Evolutionary conservation across 2,113 vertebrate genomes (phyloP).

Genomic region (Mirza zaza): DNA sequence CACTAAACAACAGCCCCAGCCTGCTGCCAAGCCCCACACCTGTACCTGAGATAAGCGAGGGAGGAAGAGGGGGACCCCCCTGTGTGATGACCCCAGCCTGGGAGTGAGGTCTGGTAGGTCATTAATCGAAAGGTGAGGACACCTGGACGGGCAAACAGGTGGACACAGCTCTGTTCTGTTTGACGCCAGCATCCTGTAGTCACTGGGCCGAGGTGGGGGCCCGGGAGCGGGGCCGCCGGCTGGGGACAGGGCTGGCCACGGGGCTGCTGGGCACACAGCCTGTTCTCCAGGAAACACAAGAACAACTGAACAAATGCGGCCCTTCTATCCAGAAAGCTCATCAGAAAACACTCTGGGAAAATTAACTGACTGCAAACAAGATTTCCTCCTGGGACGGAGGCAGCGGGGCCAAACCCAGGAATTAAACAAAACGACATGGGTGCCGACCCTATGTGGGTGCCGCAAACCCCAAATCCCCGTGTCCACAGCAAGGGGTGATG

Average conservation of each 20-base stretch:
- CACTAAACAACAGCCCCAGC: fast-evolving
- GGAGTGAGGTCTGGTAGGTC: fast-evolving
- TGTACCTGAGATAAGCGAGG: fast-evolving
- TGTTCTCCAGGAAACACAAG: background rate
- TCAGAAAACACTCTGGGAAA: background rate
- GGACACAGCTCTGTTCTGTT: background rate
- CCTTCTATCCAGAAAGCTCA: background rate
- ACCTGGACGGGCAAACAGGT: fast-evolving
- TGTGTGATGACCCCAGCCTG: fast-evolving
- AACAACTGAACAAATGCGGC: background rate
- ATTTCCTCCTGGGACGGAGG: background rate
- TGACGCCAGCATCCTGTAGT: background rate
- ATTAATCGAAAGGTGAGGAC: background rate
- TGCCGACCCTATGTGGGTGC: fast-evolving
- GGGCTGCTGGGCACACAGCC: background rate
- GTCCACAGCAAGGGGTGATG: background rate
- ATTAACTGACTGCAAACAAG: background rate
- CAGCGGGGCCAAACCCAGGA: background rate
- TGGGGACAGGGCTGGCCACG: background rate
- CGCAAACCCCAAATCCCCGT: background rate
- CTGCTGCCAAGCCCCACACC: background rate
- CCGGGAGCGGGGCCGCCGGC: fast-evolving
- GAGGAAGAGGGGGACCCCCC: too few species aligned
- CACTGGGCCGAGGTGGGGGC: background rate
- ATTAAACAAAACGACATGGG: background rate